Base-by-base conservation (phyloP, 1,140 invertebrate genomes). In the Diachasmimorpha longicaudata region DNA sequence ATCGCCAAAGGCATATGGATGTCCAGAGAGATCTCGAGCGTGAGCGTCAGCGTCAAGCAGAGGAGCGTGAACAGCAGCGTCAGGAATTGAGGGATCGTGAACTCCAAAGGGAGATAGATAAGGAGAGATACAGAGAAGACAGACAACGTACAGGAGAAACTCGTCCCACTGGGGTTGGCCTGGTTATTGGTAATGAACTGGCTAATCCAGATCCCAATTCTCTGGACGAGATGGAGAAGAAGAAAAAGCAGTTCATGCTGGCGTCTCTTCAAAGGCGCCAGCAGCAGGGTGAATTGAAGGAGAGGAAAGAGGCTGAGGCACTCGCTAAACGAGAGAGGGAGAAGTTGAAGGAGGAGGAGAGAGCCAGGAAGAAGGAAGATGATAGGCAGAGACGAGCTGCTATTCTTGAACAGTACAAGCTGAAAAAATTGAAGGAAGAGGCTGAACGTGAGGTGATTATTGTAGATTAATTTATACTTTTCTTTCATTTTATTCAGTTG, bases 371-470 rank as follows among this genome's bases (percentile, higher is more conserved):
- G 84, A 97, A 97, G 87, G 95, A 96, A 79, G 97, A 99, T 84
- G 97, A 99, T 85, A 93, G 94, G 83, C 91, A 93, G 42, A 91
- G 96, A 80, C 89, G 97, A 76, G 94, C 96, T 77, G 91, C 91
- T 76, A 99, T 99, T 86, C 92, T 98, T 79, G 96, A 98, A 85
- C 95, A 97, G 85, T 96, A 99, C 89, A 96, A 97, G 89, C 91
- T 98, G 80, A 97, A 98, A 84, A 99, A 99, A 89, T 95, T 95
- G 52, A 93, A 96, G 72, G 96, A 97, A 87, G 96, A 98, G 90
- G 95, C 95, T 52, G 95, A 97, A 84, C 91, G 95, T 90, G 95
- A 97, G 91, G 95, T 96, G 44, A 63, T 71, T 77, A 74, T 31
- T 31, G 31, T n/a, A 31, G 31, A 31, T 31, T 31, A n/a, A n/a